Evolutionary conservation across 2,888 invertebrate species (phyloP).

Genomic region (Monoplex corrugatus): DNA sequence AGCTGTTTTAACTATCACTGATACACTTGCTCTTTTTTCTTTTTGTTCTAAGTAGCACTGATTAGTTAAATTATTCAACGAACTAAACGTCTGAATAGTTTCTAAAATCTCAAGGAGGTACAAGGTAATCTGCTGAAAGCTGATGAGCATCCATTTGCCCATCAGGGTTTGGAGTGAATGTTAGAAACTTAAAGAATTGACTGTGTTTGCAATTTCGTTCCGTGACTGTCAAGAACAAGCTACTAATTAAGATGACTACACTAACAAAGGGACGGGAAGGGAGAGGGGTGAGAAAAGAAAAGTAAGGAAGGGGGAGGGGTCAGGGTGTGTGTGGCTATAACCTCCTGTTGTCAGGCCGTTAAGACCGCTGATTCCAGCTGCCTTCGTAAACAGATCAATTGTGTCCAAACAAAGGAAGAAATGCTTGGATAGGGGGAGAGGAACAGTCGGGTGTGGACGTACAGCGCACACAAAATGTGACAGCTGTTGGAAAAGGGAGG

Average conservation of each 20-base stretch:
- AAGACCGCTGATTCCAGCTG: background rate
- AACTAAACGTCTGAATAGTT: background rate
- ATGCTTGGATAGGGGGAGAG: no score
- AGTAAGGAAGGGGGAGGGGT: background rate
- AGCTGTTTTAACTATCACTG: conserved; percentile 14
- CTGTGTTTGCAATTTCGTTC: background rate
- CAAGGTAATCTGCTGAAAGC: conserved; percentile 5
- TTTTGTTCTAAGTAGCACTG: background rate
- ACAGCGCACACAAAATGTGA: no score
- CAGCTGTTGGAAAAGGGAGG: no score
- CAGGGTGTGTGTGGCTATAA: background rate
- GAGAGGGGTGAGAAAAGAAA: background rate
- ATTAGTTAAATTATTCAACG: conserved; percentile 22
- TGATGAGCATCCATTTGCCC: background rate
- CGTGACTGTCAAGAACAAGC: background rate
- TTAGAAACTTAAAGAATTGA: background rate
- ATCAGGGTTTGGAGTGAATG: conserved; percentile 1
- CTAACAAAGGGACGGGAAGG: background rate
- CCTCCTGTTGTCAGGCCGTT: no score
- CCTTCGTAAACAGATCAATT: background rate
- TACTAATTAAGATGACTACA: background rate
- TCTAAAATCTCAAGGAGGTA: background rate
- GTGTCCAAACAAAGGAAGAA: no score
- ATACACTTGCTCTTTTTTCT: background rate
- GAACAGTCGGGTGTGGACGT: no score